phyloP scores from a whole-genome alignment of 1,140 invertebrate species.

The Eciton burchellii region DNA sequence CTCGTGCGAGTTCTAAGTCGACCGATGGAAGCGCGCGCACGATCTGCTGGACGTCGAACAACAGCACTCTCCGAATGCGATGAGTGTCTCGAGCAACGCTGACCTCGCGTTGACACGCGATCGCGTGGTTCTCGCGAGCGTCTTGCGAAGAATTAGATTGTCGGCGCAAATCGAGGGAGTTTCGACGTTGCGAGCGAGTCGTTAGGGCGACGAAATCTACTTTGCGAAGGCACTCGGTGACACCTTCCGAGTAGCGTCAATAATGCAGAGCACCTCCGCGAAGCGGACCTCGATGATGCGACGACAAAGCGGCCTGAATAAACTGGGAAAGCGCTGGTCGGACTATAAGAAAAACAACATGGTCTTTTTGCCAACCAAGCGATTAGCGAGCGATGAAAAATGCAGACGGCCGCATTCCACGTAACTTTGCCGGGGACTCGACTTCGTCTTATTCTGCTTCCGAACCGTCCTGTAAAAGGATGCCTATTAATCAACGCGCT shows the following conservation, averaged over 20 bases:
- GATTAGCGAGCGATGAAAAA: conserved; percentile 9
- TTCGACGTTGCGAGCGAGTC: conserved; percentile 30
- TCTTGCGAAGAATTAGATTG: neutral
- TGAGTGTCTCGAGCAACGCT: too few species aligned
- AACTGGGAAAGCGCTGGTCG: neutral
- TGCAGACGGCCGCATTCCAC: neutral
- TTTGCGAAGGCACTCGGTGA: conserved; percentile 21
- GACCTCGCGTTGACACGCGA: too few species aligned
- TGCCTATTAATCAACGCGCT: conserved; percentile 32
- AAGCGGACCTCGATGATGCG: conserved; percentile 50
- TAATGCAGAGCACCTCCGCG: conserved; percentile 41
- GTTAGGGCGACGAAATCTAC: conserved; percentile 19
- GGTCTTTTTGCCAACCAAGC: neutral
- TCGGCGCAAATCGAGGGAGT: neutral
- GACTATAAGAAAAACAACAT: conserved; percentile 17
- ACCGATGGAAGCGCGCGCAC: conserved; percentile 30
- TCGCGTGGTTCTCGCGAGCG: neutral
- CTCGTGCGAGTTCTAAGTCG: conserved; percentile 32
- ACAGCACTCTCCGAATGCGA: conserved; percentile 2
- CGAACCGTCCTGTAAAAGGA: conserved; percentile 14
- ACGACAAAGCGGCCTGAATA: conserved; percentile 38
- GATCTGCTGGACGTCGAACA: conserved; percentile 32
- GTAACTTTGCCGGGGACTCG: neutral
- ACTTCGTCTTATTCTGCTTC: conserved; percentile 30
- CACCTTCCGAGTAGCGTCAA: conserved; percentile 32